Conservation (phyloP, 2,797 vertebrate genomes). For the Girardinus metallicus region DNA sequence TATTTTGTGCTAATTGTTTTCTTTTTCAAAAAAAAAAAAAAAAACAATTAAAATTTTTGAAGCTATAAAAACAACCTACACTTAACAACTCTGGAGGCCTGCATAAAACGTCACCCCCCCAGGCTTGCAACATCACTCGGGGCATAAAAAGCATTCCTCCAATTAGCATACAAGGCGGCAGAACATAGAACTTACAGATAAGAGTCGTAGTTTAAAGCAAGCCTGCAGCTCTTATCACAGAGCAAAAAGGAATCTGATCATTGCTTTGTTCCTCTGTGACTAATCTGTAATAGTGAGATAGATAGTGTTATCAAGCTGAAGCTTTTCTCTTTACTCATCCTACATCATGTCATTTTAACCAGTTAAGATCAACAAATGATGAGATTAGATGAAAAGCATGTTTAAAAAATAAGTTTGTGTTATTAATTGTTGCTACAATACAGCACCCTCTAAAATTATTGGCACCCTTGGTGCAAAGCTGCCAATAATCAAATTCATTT, state of each 20-base stretch:
- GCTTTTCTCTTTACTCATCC: constrained; percentile 51
- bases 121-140: constrained; percentile 16
- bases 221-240: constrained; percentile 60
- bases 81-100: background rate
- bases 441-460: background rate
- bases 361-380: constrained; percentile 39
- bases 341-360: constrained; percentile 52
- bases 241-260: constrained; percentile 53
- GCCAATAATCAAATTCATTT: background rate
- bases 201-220: constrained; percentile 61
- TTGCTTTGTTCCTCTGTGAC: constrained; percentile 73
- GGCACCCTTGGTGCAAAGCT: background rate
- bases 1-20: background rate
- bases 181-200: constrained; percentile 60
- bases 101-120: background rate
- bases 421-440: background rate
- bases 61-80: background rate
- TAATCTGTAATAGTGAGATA: constrained; percentile 74
- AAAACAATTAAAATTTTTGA: background rate
- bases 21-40: background rate
- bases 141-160: constrained; percentile 32
- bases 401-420: background rate
- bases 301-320: constrained; percentile 73
- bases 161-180: constrained; percentile 70
- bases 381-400: constrained; percentile 17